Evolutionary conservation across 2,113 vertebrate species (phyloP).

Genomic region (Coptodon rendalli): DNA sequence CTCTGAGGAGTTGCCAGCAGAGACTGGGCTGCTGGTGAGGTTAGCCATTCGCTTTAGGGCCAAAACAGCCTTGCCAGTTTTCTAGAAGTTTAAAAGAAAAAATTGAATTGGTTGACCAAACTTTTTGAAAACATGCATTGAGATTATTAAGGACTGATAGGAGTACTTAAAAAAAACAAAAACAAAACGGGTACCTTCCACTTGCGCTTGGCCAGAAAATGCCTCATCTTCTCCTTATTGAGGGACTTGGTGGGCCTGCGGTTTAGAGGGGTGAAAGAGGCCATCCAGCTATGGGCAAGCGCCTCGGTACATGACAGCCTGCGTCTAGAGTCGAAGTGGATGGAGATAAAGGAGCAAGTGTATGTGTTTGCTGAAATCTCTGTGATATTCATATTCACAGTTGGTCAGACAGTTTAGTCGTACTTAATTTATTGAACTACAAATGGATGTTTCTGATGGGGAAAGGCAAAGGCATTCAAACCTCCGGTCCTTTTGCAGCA

Average conservation of each 20-base stretch:
- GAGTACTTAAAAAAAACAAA: neutral
- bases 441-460: neutral
- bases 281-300: slow-evolving; percentile 80
- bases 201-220: slow-evolving; percentile 75
- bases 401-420: neutral
- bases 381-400: neutral
- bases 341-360: neutral
- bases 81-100: slow-evolving; percentile 66
- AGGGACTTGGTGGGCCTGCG: slow-evolving; percentile 64
- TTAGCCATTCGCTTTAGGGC: slow-evolving; percentile 80
- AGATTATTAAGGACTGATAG: neutral
- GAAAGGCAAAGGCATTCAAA: slow-evolving; percentile 16
- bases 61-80: slow-evolving; percentile 83
- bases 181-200: slow-evolving; percentile 74
- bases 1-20: slow-evolving; percentile 51
- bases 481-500: slow-evolving; percentile 77
- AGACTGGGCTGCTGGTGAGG: slow-evolving; percentile 63
- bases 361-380: neutral
- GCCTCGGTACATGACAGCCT: slow-evolving; percentile 72
- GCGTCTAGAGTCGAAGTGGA: slow-evolving; percentile 35
- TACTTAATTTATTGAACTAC: neutral
- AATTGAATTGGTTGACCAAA: slow-evolving; percentile 14
- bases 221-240: slow-evolving; percentile 79
- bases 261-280: slow-evolving; percentile 46
- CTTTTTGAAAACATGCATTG: neutral